Base-by-base conservation (phyloP, 2,888 invertebrate species). In the Meiosimyza decipiens region DNA sequence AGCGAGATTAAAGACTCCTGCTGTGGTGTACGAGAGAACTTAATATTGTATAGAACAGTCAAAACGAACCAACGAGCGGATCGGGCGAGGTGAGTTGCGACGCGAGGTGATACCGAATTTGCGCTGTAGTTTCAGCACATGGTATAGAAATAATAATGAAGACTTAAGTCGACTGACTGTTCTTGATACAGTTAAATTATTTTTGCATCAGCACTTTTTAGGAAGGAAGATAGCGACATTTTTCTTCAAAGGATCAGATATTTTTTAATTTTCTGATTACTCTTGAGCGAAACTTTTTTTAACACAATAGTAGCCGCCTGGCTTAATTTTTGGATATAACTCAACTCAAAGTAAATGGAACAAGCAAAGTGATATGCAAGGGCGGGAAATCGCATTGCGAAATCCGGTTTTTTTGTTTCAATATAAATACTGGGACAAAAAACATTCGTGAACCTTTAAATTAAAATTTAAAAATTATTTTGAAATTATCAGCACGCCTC, bases 1-100 rank as follows among this genome's bases (percentile, higher is more conserved):
- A 57, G 73, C 71, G 75, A 84, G 85, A 85, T 86, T 86, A 85
- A 85, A 83, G 84, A 82, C 84, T 85, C 86, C 85, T 81, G 40
- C 40, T 40, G 86, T 82, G 84, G 86, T 78, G 86, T 54, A 63
- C 62, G 86, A 40, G 9, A 40, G 9, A 9, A 84, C 82, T 85
- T 84, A 83, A 86, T 85, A 85, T 40, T 40, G 9, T 40, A 7
- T 84, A 82, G 84, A 82, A 80, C 73, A 74, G 73, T 70, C 57
- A 73, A 54, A 67, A 65, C 15, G 50, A 62, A 50, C 54, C 55
- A 50, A 51, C 28, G 18, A 60, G 55, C 47, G 62, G 64, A 13
- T 28, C 33, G 54, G 57, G 33, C 33, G 65, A 33, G 11, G 64
- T 28, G 64, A 57, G 51, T 16, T n/a, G 15, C 18, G 13, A 9